A percentile compares a stretch with the other conserved stretches of the same genome.
Evolutionary conservation across 2,113 vertebrate species (phyloP).

Genomic region (Nothoprocta perdicaria): DNA sequence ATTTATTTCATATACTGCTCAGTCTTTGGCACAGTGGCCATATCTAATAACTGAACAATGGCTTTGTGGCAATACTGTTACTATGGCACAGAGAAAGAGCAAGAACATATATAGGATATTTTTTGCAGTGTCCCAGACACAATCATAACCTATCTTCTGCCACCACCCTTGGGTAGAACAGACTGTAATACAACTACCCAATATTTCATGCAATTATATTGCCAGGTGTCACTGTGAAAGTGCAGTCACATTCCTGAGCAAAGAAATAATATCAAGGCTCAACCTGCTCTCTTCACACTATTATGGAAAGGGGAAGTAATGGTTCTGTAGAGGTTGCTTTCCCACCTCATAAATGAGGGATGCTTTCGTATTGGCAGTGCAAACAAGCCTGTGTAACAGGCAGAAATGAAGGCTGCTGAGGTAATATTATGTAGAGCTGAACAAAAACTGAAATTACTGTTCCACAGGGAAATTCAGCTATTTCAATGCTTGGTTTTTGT

Average conservation of each 20-base stretch:
- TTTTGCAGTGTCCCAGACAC: not conserved
- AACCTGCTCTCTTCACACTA: constrained; percentile 18
- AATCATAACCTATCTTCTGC: not conserved
- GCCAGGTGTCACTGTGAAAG: constrained; percentile 22
- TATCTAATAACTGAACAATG: not conserved
- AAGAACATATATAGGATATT: not conserved
- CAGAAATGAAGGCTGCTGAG: constrained; percentile 11
- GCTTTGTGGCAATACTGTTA: not conserved
- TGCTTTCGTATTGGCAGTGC: constrained; percentile 35
- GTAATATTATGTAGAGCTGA: constrained; percentile 13
- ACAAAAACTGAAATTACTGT: constrained; percentile 43
- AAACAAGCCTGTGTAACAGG: constrained; percentile 12
- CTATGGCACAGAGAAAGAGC: not conserved
- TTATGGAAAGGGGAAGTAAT: constrained; percentile 51
- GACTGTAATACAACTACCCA: not conserved
- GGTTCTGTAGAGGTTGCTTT: constrained; percentile 57
- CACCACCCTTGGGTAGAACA: not conserved
- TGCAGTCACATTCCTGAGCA: constrained; percentile 3
- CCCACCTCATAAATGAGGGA: constrained; percentile 62
- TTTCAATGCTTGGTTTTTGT: constrained; percentile 48
- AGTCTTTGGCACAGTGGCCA: not conserved
- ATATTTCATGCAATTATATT: not conserved
- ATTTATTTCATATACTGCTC: not conserved
- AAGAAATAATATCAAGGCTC: constrained; percentile 40
- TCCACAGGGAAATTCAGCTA: constrained; percentile 35